Conservation (phyloP, 2,797 vertebrate species). For the Thalassophryne amazonica region DNA sequence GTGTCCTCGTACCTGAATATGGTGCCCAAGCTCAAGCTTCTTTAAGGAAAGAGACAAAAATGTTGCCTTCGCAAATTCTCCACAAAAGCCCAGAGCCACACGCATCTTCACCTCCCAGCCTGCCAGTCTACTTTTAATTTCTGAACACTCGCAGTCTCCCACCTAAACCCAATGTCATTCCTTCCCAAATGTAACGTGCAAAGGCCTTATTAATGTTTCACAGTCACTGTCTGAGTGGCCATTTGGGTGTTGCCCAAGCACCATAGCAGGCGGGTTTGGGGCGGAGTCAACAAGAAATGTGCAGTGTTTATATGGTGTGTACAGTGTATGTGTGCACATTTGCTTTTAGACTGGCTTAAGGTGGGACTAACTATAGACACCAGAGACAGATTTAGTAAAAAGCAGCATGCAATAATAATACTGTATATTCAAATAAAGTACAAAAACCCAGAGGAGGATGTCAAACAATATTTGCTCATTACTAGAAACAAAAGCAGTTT, state of each 20-base stretch:
- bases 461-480: too few relatives aligned
- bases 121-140: conserved; percentile 46
- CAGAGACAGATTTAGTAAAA: background rate
- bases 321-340: background rate
- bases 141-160: conserved; percentile 35
- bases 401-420: background rate
- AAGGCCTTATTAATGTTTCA: conserved; percentile 77
- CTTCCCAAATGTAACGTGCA: conserved; percentile 61
- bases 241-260: conserved; percentile 40
- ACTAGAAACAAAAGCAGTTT: too few relatives aligned
- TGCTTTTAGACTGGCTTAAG: background rate
- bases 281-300: background rate
- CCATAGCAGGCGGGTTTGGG: conserved; percentile 33
- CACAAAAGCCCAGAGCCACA: conserved; percentile 57
- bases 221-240: conserved; percentile 49
- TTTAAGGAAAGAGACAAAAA: conserved; percentile 41
- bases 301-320: background rate
- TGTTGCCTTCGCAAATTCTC: conserved; percentile 50
- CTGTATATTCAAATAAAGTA: background rate
- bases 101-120: conserved; percentile 60
- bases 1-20: conserved; percentile 47
- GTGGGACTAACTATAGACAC: background rate
- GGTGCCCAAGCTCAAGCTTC: conserved; percentile 23
- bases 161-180: conserved; percentile 49
- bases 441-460: too few relatives aligned